phyloP scores from a whole-genome alignment of 2,888 invertebrate genomes.

The Stenodera caucasica region DNA sequence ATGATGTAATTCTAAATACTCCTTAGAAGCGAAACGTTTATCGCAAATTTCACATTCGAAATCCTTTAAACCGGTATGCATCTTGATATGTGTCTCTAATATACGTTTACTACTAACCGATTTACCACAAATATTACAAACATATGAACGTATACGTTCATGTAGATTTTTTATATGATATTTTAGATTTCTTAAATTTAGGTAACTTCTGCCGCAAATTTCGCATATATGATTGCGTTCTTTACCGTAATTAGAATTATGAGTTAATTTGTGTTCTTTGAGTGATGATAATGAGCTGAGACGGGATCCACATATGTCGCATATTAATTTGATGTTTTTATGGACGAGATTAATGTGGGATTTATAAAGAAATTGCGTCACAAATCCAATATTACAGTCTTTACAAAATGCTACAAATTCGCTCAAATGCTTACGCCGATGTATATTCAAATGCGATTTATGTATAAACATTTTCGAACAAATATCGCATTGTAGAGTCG shows the following conservation, averaged over 20 bases:
- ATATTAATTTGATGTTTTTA: conserved; percentile 40
- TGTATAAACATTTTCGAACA: conserved; percentile 65
- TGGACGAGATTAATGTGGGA: conserved; percentile 45
- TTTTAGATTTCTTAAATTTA: conserved; percentile 48
- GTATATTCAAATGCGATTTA: conserved; percentile 63
- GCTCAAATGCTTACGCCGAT: conserved; percentile 62
- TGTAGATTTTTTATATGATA: conserved; percentile 45
- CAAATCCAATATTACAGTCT: conserved; percentile 48
- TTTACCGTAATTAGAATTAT: conserved; percentile 40
- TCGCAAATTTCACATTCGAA: conserved; percentile 42
- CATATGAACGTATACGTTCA: conserved; percentile 38
- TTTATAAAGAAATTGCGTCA: conserved; percentile 41
- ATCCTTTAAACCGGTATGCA: conserved; percentile 52
- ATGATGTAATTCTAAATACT: conserved; percentile 59
- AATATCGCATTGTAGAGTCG: conserved; percentile 61
- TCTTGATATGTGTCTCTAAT: conserved; percentile 51
- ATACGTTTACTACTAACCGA: conserved; percentile 47
- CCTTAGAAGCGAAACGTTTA: conserved; percentile 51
- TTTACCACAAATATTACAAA: conserved; percentile 52
- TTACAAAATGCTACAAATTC: conserved; percentile 47
- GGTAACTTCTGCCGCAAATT: conserved; percentile 55
- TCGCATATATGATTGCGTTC: conserved; percentile 51
- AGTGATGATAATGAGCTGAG: conserved; percentile 41
- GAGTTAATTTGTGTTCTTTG: conserved; percentile 45
- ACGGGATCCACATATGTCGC: conserved; percentile 42